Percentiles rank a stretch among this genome's conserved stretches.
phyloP scores from a whole-genome alignment of 2,113 vertebrate genomes.

The Tychaedon coryphoeus region DNA sequence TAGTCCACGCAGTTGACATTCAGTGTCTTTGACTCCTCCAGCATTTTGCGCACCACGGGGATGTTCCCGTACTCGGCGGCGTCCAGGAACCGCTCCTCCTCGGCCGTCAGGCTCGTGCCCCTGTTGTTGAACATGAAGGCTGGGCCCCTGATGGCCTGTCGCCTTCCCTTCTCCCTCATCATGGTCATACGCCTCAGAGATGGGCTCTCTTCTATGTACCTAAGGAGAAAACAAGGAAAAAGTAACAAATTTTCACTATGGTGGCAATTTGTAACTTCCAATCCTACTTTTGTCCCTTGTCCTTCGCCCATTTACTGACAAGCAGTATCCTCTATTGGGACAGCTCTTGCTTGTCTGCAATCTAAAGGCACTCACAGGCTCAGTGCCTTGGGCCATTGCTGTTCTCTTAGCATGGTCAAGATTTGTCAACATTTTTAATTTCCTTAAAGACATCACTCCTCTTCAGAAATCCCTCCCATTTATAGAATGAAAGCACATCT shows the following conservation, averaged over 20 bases:
- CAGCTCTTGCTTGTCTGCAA: background rate
- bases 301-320: background rate
- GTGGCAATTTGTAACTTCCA: background rate
- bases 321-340: background rate
- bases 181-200: conserved; percentile 74
- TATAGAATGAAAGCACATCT: background rate
- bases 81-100: conserved; percentile 85
- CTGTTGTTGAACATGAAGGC: conserved; percentile 87
- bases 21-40: conserved; percentile 82
- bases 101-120: conserved; percentile 78
- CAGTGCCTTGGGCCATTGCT: background rate
- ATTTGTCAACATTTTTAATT: background rate
- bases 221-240: background rate
- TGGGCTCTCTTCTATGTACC: conserved; percentile 75
- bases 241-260: background rate
- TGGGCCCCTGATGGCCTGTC: conserved; percentile 82
- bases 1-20: conserved; percentile 86
- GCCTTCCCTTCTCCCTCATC: conserved; percentile 84
- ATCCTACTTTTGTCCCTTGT: background rate
- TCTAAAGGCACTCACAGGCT: background rate
- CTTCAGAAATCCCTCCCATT: background rate
- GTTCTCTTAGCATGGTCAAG: background rate
- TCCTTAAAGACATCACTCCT: background rate
- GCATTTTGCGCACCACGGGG: conserved; percentile 87
- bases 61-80: conserved; percentile 88